A percentile compares a stretch with the other conserved stretches of the same genome.
Conservation (phyloP, 2,888 invertebrate species). For the Dicroscelio sp. region DNA sequence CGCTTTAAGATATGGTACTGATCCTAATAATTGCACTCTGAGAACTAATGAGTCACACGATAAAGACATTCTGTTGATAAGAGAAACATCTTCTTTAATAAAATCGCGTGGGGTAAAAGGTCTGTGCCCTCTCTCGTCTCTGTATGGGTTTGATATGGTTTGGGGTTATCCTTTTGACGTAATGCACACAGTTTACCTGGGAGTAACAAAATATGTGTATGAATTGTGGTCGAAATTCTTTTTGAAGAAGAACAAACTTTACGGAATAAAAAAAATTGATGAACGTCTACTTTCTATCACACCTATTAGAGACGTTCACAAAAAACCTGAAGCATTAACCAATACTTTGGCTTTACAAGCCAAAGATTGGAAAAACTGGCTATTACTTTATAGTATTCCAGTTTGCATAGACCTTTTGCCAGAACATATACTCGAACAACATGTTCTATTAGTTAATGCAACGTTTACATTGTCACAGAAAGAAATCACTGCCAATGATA, state of each 20-base stretch:
- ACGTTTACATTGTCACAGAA: neutral
- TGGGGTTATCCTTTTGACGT: constrained; percentile 75
- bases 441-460: neutral
- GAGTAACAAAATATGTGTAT: constrained; percentile 50
- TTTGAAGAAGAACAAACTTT: constrained; percentile 1
- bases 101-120: neutral
- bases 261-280: constrained; percentile 20
- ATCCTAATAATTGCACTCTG: neutral
- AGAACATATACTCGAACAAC: neutral
- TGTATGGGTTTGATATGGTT: constrained; percentile 68
- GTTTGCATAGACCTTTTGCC: constrained; percentile 23
- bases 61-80: neutral
- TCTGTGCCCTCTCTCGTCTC: neutral
- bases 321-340: constrained; percentile 5
- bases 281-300: neutral
- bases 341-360: constrained; percentile 17
- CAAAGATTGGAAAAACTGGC: constrained; percentile 38
- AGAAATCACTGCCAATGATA: neutral
- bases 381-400: neutral
- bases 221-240: constrained; percentile 21
- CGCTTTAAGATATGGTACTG: neutral
- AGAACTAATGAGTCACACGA: neutral
- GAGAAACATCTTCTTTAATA: neutral
- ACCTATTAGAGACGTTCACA: constrained; percentile 34
- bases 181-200: constrained; percentile 25